phyloP scores from a whole-genome alignment of 2,797 vertebrate species.

The Otus scops region DNA sequence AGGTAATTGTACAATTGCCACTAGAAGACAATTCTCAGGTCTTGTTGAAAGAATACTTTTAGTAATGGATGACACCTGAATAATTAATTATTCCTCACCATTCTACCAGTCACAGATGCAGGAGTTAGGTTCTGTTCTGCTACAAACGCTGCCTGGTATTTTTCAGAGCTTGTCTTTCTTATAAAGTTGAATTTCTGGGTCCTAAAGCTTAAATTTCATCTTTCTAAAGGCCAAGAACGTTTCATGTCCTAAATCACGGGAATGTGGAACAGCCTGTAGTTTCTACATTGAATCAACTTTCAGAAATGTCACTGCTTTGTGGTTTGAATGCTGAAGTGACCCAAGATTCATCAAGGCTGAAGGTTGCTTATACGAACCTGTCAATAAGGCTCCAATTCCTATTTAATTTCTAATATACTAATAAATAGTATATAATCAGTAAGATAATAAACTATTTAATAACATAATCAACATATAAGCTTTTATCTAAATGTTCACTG shows the following conservation, averaged over 20 bases:
- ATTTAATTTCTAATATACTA: background rate
- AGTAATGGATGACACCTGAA: slow-evolving; percentile 51
- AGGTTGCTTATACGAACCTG: background rate
- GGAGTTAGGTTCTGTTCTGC: background rate
- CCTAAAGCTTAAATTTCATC: background rate
- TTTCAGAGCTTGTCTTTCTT: background rate
- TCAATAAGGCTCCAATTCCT: background rate
- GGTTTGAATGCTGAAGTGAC: background rate
- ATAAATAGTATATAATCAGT: background rate
- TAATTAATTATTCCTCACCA: slow-evolving; percentile 46
- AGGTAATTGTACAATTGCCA: slow-evolving; percentile 55
- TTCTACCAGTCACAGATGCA: background rate
- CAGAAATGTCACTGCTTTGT: background rate
- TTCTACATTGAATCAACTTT: background rate
- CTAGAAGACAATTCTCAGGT: background rate
- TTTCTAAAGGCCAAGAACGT: background rate
- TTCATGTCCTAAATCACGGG: background rate
- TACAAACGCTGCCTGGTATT: background rate
- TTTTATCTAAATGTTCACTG: background rate
- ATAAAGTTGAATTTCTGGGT: background rate
- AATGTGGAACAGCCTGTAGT: background rate
- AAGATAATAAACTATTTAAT: background rate
- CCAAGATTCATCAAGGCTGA: background rate
- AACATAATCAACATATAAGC: background rate
- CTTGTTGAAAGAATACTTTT: slow-evolving; percentile 22